Conservation (phyloP, 2,888 invertebrate species). For the Stenichneumon culpator region DNA sequence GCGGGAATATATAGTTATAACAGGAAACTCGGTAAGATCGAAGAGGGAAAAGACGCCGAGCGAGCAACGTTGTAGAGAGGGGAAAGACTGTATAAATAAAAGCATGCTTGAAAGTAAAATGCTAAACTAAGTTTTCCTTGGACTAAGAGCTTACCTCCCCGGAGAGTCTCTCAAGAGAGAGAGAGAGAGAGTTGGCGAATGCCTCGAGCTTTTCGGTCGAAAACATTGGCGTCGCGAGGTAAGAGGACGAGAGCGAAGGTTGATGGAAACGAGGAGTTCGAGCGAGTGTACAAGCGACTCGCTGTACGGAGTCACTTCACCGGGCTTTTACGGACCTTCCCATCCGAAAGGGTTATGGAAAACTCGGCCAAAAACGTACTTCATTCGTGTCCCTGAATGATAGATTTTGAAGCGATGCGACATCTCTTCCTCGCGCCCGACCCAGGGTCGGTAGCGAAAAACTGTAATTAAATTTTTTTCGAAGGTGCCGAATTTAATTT, state of each 20-base stretch:
- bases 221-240: slow-evolving; percentile 34
- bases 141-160: slow-evolving; percentile 36
- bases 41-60: neutral
- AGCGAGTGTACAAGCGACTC: slow-evolving; percentile 5
- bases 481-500: neutral
- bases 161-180: neutral
- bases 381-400: neutral
- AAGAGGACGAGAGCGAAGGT: slow-evolving; percentile 31
- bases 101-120: slow-evolving; percentile 39
- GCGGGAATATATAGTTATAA: slow-evolving; percentile 28
- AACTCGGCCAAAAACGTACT: neutral
- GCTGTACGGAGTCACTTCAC: slow-evolving; percentile 12
- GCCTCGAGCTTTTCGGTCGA: slow-evolving; percentile 41
- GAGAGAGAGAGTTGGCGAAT: neutral
- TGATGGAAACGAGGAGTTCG: slow-evolving; percentile 31
- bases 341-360: neutral
- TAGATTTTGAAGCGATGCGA: neutral
- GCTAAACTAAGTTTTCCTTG: slow-evolving; percentile 39
- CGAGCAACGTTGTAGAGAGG: neutral
- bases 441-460: too few species aligned
- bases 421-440: neutral
- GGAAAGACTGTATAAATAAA: slow-evolving; percentile 47
- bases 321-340: slow-evolving; percentile 19
- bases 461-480: neutral
- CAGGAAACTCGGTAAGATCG: neutral